Conservation (phyloP, 2,888 invertebrate genomes). For the Limnephilus marmoratus region DNA sequence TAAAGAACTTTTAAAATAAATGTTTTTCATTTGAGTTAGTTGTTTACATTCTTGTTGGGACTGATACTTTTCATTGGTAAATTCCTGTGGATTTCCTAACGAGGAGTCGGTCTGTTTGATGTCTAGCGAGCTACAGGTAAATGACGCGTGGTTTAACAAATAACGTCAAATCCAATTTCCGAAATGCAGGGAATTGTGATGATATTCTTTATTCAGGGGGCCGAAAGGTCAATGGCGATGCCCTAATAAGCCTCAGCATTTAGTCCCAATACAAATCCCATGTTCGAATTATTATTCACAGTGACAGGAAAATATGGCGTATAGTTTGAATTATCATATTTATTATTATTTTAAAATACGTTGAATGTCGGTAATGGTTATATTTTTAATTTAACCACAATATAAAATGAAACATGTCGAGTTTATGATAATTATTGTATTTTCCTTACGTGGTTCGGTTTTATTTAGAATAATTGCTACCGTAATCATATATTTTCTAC, state of each 20-base stretch:
- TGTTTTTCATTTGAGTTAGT: too few relatives aligned
- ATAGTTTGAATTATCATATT: background rate
- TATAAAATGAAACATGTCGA: background rate
- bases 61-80: background rate
- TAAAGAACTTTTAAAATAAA: too few relatives aligned
- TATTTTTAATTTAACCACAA: background rate
- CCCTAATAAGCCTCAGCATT: background rate
- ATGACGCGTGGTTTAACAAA: background rate
- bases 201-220: background rate
- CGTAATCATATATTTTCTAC: background rate
- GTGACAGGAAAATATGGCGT: background rate
- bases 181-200: background rate
- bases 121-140: background rate
- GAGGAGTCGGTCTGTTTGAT: background rate
- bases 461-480: background rate
- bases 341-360: background rate
- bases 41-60: background rate
- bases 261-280: background rate
- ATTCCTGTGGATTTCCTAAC: background rate
- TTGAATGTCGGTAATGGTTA: background rate
- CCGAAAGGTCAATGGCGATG: background rate
- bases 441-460: background rate
- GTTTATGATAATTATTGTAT: background rate
- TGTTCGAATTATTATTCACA: background rate
- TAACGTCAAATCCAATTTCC: background rate